Evolutionary conservation across 2,888 invertebrate species (phyloP).

Genomic region (Caenorhabditis sp.): DNA sequence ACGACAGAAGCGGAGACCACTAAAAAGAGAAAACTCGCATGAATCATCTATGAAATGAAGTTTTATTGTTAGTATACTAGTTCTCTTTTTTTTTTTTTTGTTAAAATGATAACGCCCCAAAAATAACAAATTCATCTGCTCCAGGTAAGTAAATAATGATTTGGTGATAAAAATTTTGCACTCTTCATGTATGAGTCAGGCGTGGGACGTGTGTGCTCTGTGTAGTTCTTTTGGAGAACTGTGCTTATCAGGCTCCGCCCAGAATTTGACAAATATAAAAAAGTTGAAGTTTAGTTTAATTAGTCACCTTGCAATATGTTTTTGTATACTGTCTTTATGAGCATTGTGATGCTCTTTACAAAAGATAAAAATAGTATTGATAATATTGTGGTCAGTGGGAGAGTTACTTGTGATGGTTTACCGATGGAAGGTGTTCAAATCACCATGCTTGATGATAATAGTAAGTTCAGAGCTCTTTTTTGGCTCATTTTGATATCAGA

Average conservation of each 20-base stretch:
- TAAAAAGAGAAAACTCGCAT: too few species aligned
- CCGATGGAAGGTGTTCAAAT: not conserved
- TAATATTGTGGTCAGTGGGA: not conserved
- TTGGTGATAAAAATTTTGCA: too few species aligned
- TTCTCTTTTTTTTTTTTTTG: too few species aligned
- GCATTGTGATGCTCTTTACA: not conserved
- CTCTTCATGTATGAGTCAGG: not conserved
- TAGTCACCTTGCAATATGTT: not conserved
- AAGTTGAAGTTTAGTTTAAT: too few species aligned
- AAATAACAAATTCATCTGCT: too few species aligned
- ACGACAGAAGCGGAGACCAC: too few species aligned
- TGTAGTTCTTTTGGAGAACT: not conserved
- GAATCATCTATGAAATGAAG: too few species aligned
- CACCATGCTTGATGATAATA: not conserved
- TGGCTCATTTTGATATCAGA: too few species aligned
- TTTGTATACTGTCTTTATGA: not conserved
- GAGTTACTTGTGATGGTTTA: not conserved
- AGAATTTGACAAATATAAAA: too few species aligned
- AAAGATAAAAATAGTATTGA: not conserved
- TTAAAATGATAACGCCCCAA: too few species aligned
- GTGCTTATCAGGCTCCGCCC: not conserved
- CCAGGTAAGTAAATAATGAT: too few species aligned
- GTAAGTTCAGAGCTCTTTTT: not conserved
- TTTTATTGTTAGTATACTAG: too few species aligned
- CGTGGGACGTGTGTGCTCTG: not conserved